Evolutionary conservation across 30 jellyfish, hydroid and myxozoan genomes (phyloP).

Genomic region (Turritopsis rubra): DNA sequence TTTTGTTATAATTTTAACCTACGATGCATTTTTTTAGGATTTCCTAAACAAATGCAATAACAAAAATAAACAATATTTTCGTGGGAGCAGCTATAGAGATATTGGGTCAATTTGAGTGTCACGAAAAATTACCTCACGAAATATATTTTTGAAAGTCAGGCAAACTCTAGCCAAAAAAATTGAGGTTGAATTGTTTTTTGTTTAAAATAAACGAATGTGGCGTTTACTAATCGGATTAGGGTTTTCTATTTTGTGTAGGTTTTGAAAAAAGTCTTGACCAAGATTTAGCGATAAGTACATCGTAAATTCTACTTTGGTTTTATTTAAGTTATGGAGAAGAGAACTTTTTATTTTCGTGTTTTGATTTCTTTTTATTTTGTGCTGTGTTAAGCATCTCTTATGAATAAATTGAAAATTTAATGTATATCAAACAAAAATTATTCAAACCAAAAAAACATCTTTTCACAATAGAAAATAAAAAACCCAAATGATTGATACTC

Average conservation of each 20-base stretch:
- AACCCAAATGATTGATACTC: background rate
- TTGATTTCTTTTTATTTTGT: too few relatives aligned
- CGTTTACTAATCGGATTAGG: background rate
- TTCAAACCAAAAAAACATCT: background rate
- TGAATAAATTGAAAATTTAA: background rate
- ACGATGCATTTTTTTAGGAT: background rate
- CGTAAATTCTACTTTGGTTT: background rate
- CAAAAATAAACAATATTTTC: background rate
- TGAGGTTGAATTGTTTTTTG: background rate
- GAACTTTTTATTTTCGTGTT: background rate
- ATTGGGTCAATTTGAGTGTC: background rate
- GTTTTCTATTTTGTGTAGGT: background rate
- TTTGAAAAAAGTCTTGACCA: background rate
- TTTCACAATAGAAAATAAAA: background rate
- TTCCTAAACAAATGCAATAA: background rate
- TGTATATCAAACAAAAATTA: too few relatives aligned
- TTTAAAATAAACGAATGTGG: background rate
- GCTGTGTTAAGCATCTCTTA: background rate
- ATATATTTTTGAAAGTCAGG: background rate
- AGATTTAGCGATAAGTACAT: background rate
- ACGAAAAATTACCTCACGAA: background rate
- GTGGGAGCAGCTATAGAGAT: background rate
- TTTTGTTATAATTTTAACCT: background rate
- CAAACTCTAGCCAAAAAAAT: background rate
- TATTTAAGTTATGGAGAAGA: background rate